Evolutionary conservation across 2,888 invertebrate genomes (phyloP).

Genomic region (Melikaiella ostensackeni): DNA sequence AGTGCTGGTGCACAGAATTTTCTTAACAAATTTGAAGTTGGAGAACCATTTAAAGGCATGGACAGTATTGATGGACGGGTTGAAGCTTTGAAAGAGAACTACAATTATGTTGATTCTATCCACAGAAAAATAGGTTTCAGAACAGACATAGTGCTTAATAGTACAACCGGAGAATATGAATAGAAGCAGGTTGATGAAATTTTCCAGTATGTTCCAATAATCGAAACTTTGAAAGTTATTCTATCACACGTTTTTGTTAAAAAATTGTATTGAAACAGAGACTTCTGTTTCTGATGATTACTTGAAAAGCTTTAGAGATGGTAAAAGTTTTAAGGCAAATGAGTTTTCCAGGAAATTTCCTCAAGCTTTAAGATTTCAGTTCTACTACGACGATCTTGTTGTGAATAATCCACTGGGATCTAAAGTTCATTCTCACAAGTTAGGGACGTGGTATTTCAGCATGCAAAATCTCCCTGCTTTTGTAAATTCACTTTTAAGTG

Average conservation of each 20-base stretch:
- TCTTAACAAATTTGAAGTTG: too few relatives aligned
- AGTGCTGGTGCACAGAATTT: too few relatives aligned
- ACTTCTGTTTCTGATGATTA: background rate
- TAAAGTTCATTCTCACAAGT: constrained; percentile 51
- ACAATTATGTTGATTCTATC: too few relatives aligned
- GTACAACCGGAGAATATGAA: too few relatives aligned
- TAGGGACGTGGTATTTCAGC: constrained; percentile 52
- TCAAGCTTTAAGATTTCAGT: constrained; percentile 44
- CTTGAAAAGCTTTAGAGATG: background rate
- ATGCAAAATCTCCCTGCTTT: constrained; percentile 53
- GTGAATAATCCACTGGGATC: constrained; percentile 52
- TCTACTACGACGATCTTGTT: constrained; percentile 56
- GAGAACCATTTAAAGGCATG: too few relatives aligned
- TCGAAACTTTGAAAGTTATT: constrained; percentile 36
- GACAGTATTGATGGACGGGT: too few relatives aligned
- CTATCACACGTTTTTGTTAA: constrained; percentile 37
- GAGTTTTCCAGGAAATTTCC: constrained; percentile 18
- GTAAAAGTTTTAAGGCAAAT: constrained; percentile 17
- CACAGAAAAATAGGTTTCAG: too few relatives aligned
- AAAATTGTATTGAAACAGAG: constrained; percentile 1
- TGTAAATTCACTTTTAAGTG: constrained; percentile 47
- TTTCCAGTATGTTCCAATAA: constrained; percentile 38
- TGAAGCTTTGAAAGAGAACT: too few relatives aligned
- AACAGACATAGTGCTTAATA: too few relatives aligned
- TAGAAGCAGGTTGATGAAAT: background rate